Evolutionary conservation across 2,797 vertebrate genomes (phyloP).

Genomic region (Macrochelys suwanniensis): DNA sequence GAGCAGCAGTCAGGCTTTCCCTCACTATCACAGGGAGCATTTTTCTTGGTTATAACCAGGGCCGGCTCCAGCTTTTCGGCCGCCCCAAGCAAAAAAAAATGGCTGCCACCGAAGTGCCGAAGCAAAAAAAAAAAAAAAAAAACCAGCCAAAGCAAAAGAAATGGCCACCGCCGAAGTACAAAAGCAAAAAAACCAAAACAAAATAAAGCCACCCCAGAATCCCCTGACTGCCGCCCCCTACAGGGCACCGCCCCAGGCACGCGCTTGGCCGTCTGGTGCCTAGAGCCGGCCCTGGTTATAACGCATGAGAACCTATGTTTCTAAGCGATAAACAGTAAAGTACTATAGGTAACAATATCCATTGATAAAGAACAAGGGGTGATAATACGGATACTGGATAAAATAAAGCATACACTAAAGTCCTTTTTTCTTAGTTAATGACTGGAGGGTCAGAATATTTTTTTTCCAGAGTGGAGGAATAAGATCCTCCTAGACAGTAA

Average conservation of each 20-base stretch:
- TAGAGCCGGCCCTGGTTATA: not conserved
- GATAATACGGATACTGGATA: not conserved
- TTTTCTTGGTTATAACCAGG: not conserved
- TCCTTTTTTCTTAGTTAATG: not conserved
- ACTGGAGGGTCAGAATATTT: conserved; percentile 30
- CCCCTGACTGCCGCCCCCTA: too few relatives aligned
- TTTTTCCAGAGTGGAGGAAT: conserved; percentile 35
- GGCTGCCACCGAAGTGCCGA: too few relatives aligned
- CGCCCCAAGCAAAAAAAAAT: too few relatives aligned
- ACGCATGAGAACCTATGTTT: not conserved
- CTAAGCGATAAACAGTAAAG: conserved; percentile 22
- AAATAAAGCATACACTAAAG: conserved; percentile 23
- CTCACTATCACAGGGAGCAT: not conserved
- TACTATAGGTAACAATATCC: not conserved
- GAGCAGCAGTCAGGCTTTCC: not conserved
- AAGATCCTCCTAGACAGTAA: conserved; percentile 10
- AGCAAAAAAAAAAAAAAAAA: too few relatives aligned
- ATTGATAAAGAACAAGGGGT: conserved; percentile 13
- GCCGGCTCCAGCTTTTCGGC: too few relatives aligned
- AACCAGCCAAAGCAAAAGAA: too few relatives aligned
- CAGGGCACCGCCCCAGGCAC: too few relatives aligned
- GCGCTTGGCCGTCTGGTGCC: too few relatives aligned
- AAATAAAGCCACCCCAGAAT: too few relatives aligned
- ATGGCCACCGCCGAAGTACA: too few relatives aligned
- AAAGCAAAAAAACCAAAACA: too few relatives aligned